Evolutionary conservation across 2,113 vertebrate genomes (phyloP).

Genomic region (Morone chrysops): DNA sequence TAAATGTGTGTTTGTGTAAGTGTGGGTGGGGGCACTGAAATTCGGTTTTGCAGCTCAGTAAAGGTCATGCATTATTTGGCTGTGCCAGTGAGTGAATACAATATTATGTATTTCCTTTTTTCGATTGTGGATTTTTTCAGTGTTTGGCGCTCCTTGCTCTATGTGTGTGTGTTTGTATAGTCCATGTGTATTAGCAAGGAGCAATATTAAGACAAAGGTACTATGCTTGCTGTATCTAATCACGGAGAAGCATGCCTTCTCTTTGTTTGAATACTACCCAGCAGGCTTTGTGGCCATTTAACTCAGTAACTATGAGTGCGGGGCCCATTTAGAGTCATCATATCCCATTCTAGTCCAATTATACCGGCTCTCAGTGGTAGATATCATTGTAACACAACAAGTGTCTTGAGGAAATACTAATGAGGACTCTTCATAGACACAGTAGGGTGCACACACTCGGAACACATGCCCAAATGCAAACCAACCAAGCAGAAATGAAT

Average conservation of each 20-base stretch:
- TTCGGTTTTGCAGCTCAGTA: conserved; percentile 25
- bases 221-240: conserved; percentile 22
- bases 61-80: conserved; percentile 61
- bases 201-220: conserved; percentile 26
- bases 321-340: conserved; percentile 67
- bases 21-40: neutral
- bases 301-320: conserved; percentile 43
- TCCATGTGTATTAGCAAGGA: conserved; percentile 1
- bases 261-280: conserved; percentile 56
- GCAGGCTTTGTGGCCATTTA: conserved; percentile 54
- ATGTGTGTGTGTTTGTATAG: neutral
- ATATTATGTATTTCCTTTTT: conserved; percentile 13
- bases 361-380: conserved; percentile 43
- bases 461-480: conserved; percentile 30
- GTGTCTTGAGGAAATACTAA: conserved; percentile 65
- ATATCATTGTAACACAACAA: conserved; percentile 62
- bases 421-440: conserved; percentile 55
- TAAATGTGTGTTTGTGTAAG: neutral
- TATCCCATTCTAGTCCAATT: conserved; percentile 63
- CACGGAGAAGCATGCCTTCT: conserved; percentile 18
- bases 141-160: neutral
- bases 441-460: conserved; percentile 6
- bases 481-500: conserved; percentile 26
- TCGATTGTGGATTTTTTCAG: neutral
- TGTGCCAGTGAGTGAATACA: conserved; percentile 5